Evolutionary conservation across 2,888 invertebrate genomes (phyloP), one percentile per base, ranked within the genome.

Genomic region (Encarsia formosa): DNA sequence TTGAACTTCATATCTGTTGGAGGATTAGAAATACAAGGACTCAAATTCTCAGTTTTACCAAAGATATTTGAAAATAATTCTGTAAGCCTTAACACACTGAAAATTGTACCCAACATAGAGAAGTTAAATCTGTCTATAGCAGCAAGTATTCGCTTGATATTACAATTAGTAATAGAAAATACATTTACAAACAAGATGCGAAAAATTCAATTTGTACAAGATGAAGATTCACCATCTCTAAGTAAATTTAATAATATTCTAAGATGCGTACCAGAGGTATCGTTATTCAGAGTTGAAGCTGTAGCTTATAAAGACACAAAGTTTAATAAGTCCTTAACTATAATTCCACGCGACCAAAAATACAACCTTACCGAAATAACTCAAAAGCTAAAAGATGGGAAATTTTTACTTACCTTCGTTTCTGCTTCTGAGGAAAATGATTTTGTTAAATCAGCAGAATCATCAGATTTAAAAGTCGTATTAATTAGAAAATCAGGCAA

Each of bases 1-100:
- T 65, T 77, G 18, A 75, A 74, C 13, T 58, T 70, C 1, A 67
- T 78, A 18, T 62, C 69, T 31, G 74, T 79, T 16, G 81, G 80
- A n/a, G 82, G 82, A 6, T 76, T 83, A 1, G 79, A 81, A 66
- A 76, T 84, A 1, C 75, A 76, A 37, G 81, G 80, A 18, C 62
- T 82, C 4, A 79, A 79, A 63, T 78, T 56, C 15, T n/a, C 49
- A 6, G n/a, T 16, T 1, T 5, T 49, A 11, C 16, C 37, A 2
- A 42, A 32, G 15, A 41, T 5, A 9, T 38, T 52, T 16, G 34
- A 52, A 39, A 32, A 44, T 29, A 42, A 39, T 41, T 38, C 5
- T 22, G 26, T 56, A n/a, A 34, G 11, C 11, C 15, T 8, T 26
- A 46, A 49, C 24, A 13, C 16, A 9, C n/a, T 24, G 3, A 42